These are phyloP conservation scores for Lates calcarifer DNA, from an alignment of 2,113 vertebrate genomes.

Conservation along the genomic window DNA sequence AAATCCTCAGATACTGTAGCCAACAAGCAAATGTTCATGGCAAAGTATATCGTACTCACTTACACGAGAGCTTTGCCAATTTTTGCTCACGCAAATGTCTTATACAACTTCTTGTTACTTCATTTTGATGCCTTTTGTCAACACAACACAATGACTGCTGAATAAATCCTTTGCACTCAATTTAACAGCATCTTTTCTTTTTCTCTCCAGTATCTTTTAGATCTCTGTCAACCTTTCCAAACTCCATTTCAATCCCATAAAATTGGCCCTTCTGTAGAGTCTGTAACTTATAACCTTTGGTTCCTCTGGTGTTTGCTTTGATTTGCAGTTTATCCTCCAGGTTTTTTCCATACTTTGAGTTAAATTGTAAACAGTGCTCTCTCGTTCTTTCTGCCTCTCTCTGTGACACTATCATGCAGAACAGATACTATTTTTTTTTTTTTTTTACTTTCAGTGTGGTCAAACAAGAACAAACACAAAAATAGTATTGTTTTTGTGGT, in stretches of 20 bases:
- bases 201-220: background rate
- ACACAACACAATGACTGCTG: too few species aligned
- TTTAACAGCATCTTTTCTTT: constrained; percentile 13
- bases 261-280: background rate
- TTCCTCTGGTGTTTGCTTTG: constrained; percentile 43
- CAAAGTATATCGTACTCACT: background rate
- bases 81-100: background rate
- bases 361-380: constrained; percentile 25
- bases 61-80: background rate
- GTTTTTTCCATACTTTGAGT: constrained; percentile 47
- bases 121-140: background rate
- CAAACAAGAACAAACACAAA: constrained; percentile 33
- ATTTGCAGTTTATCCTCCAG: constrained; percentile 41
- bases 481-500: constrained; percentile 27
- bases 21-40: background rate
- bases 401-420: constrained; percentile 14
- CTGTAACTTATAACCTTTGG: constrained; percentile 34
- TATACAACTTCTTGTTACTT: background rate
- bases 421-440: constrained; percentile 27
- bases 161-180: background rate
- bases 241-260: background rate
- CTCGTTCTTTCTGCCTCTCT: background rate
- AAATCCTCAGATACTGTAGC: background rate
- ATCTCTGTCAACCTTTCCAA: background rate
- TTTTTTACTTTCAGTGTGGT: constrained; percentile 18